These are phyloP conservation scores for Glyptemys insculpta DNA, from an alignment of 2,797 vertebrate species.

Conservation along the genomic window DNA sequence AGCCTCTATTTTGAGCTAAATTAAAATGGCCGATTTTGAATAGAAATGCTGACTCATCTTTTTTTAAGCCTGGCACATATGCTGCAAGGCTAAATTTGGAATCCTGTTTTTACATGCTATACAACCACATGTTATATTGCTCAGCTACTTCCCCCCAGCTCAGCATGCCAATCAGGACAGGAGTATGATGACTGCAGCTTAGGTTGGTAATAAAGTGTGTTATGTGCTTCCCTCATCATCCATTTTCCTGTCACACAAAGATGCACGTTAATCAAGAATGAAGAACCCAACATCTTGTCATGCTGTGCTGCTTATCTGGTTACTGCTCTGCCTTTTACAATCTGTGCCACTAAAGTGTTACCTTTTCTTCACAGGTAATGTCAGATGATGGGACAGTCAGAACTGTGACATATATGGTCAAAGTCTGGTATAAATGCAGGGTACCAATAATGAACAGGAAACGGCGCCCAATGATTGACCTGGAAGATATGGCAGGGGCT, in stretches of 20 bases:
- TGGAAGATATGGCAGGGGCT: constrained; percentile 12
- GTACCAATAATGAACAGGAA: constrained; percentile 14
- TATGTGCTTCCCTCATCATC: not conserved
- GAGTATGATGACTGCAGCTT: not conserved
- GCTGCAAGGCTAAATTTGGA: not conserved
- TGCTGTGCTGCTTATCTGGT: not conserved
- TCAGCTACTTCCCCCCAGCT: not conserved
- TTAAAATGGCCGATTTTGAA: not conserved
- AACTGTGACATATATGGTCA: fast-evolving
- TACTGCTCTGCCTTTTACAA: not conserved
- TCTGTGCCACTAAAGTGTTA: not conserved
- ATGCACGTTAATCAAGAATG: not conserved
- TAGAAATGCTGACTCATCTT: not conserved
- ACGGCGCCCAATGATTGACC: constrained; percentile 32
- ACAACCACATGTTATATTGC: not conserved
- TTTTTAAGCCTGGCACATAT: not conserved
- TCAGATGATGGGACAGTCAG: not conserved
- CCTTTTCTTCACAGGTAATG: not conserved
- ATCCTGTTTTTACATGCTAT: not conserved
- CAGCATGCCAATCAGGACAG: fast-evolving
- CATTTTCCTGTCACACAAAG: not conserved
- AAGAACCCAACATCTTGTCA: not conserved
- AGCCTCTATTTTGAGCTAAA: not conserved
- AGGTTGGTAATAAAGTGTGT: not conserved
- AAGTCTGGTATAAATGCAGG: not conserved